Evolutionary conservation across 2,113 vertebrate species (phyloP), one percentile per base, ranked within the genome.

Genomic region (Martes martes): DNA sequence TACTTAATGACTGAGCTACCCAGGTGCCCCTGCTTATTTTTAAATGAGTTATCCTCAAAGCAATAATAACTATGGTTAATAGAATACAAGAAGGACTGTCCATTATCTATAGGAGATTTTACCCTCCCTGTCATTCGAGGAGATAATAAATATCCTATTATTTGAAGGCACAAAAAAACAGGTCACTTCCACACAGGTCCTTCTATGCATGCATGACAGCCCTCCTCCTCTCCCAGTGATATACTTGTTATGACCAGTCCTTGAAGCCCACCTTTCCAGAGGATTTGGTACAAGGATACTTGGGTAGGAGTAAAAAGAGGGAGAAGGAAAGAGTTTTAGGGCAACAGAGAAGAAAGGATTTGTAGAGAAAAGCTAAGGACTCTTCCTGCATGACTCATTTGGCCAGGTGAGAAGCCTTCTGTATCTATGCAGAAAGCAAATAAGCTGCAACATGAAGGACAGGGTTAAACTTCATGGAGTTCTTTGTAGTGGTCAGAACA

Each of bases 141-240:
- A 36, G 7, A 47, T 36, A 55, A 47, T 85, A 85, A 88, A 89
- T 80, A 89, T 31, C 47, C 42, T 59, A 36, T 86, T 94, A 82
- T 31, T 59, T 90, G 84, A 98, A 92, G 45, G n/a, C n/a, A 86
- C 45, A 92, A 74, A 79, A 79, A 92, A 95, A 87, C 71, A 92
- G 59, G 23, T 94, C 59, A 57, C 59, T 67, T 86, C 63, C 18
- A 92, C 7, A 92, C 11, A 76, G 42, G 83, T 83, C 13, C n/a
- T 18, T 28, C 13, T 59, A 2, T 31, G 47, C 13, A 47, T 80
- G 61, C 42, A 31, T 2, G n/a, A 26, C 23, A 47, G 19, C 39
- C 18, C 42, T 67, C 39, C 88, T 52, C 47, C 19, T 10, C 23
- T 52, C 63, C 71, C 21, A 81, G 36, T 61, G 47, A 89, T n/a